phyloP scores from a whole-genome alignment of 2,113 vertebrate species.

The Scytalopus superciliaris region DNA sequence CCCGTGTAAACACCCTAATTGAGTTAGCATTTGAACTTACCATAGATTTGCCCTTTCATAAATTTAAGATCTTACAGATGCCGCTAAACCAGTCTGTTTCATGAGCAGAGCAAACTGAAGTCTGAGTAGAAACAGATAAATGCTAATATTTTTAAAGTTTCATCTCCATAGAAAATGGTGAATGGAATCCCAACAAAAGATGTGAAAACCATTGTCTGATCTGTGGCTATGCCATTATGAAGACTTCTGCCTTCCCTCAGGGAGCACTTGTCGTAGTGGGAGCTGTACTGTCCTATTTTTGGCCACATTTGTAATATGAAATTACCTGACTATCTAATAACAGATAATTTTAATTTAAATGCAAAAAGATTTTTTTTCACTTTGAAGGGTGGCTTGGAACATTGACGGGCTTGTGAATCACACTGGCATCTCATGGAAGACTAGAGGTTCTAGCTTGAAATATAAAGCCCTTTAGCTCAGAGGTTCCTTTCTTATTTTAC shows the following conservation, averaged over 20 bases:
- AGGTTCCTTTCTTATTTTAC: not conserved
- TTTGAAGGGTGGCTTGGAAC: not conserved
- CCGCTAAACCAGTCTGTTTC: not conserved
- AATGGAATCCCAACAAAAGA: not conserved
- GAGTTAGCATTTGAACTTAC: not conserved
- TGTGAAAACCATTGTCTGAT: not conserved
- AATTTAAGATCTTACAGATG: not conserved
- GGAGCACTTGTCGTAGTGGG: not conserved
- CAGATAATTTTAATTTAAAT: not conserved
- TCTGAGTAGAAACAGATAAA: not conserved
- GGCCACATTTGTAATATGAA: not conserved
- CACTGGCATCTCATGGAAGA: not conserved
- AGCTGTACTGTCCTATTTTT: not conserved
- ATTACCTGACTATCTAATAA: not conserved
- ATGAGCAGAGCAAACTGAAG: not conserved
- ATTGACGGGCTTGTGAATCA: not conserved
- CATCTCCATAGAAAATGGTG: not conserved
- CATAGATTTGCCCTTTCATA: constrained; percentile 22
- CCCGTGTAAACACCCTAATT: not conserved
- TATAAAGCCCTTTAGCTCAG: not conserved
- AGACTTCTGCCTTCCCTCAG: not conserved
- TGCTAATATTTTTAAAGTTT: not conserved
- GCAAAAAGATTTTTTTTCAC: not conserved
- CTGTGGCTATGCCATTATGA: not conserved
- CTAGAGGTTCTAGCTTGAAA: not conserved